Evolutionary conservation across 1,140 invertebrate genomes (phyloP), one percentile per base, ranked within the genome.

Genomic region (Lineus longissimus): DNA sequence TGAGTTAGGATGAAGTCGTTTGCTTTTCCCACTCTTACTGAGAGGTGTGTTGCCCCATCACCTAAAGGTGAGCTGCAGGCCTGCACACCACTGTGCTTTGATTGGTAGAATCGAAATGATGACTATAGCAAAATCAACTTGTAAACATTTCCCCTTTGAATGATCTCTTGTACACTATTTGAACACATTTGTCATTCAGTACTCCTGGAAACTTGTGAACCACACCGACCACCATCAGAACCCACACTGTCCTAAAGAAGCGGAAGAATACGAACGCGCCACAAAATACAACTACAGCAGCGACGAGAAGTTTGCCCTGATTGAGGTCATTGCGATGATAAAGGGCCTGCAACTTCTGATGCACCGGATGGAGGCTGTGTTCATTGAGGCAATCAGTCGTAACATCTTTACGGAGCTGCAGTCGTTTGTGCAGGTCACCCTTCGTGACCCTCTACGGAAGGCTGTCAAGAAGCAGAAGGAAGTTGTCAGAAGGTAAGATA

Each of bases 251-350:
- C 96, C 96, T 0, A 86, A 87, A 23, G 94, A 98, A 78, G 96
- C 96, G n/a, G 97, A 99, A 84, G 95, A 98, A 84, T 99, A 99
- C 82, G 97, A 99, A 85, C 72, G 88, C 86, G 94, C 96, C 0
- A 99, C 96, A 0, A 86, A 94, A 23, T 99, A 98, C 82, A 99
- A 99, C 83, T 99, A 99, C 78, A 92, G 90, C 9, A 91, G 92
- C 27, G 94, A 96, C 75, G 97, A 99, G 84, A 99, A 99, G 80
- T 96, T 96, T 84, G 95, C 95, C 6, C 83, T 99, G 41, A 97
- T 99, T 69, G 95, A 99, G 85, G 92, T 98, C 0, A 97, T 99
- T 70, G 94, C 96, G 0, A 98, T 99, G 95, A 97, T 99, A 69
- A 99, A 99, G 85, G 95, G 96, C 1, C 85, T 99, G 9, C 97